Evolutionary conservation across 2,797 vertebrate genomes (phyloP).

Genomic region (Dicrostonyx torquatus): DNA sequence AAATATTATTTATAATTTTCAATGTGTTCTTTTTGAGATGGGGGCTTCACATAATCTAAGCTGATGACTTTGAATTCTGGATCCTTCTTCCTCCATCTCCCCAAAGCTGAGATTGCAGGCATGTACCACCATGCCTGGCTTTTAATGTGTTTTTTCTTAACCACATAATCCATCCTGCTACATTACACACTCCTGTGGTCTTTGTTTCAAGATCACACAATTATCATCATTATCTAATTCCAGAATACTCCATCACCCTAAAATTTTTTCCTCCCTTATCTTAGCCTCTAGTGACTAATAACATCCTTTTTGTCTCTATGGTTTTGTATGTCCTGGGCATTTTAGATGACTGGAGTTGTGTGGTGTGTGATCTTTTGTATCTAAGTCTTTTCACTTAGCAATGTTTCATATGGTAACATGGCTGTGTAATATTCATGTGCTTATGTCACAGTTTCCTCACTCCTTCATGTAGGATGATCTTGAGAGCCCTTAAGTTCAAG

Average conservation of each 20-base stretch:
- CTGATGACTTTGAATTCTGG: not conserved
- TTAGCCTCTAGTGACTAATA: not conserved
- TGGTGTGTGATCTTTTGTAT: not conserved
- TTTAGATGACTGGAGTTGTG: not conserved
- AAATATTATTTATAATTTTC: not conserved
- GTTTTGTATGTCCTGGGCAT: not conserved
- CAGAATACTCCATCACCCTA: not conserved
- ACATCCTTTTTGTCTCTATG: not conserved
- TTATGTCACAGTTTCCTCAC: not conserved
- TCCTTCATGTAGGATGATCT: not conserved
- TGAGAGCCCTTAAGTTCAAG: not conserved
- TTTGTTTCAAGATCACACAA: slow-evolving; percentile 2
- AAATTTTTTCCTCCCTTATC: not conserved
- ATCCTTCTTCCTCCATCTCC: not conserved
- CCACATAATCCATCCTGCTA: not conserved
- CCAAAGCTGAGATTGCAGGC: not conserved
- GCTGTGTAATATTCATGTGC: not conserved
- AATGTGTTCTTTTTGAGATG: not conserved
- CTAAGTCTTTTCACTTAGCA: not conserved
- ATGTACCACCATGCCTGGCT: not conserved
- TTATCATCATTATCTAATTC: not conserved
- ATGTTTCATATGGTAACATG: not conserved
- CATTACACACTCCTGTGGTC: not conserved
- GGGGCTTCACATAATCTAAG: not conserved
- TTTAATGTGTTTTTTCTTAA: not conserved